Percentiles rank a stretch among this genome's conserved stretches.
Evolutionary conservation across 2,888 invertebrate genomes (phyloP).

Genomic region (Cosmorhoe ocellata): DNA sequence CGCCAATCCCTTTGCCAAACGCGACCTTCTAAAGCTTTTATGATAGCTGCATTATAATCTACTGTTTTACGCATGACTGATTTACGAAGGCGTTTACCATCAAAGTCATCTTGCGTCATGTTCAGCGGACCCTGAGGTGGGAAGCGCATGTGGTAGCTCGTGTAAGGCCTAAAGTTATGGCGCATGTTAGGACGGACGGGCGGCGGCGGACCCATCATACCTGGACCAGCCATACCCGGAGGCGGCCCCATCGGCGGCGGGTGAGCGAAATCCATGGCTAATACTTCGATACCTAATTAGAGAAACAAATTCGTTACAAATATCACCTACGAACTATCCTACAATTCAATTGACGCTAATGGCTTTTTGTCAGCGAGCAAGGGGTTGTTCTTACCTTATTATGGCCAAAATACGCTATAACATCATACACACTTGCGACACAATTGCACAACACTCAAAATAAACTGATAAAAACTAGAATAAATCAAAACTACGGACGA

Average conservation of each 20-base stretch:
- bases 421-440: constrained; percentile 61
- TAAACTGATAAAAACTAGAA: constrained; percentile 44
- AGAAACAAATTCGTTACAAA: constrained; percentile 55
- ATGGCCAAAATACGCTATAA: constrained; percentile 56
- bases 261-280: constrained; percentile 76
- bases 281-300: constrained; percentile 70
- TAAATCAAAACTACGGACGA: constrained; percentile 47
- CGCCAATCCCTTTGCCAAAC: constrained; percentile 97
- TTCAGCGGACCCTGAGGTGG: constrained; percentile 83
- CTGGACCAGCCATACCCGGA: constrained; percentile 56
- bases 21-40: constrained; percentile 95
- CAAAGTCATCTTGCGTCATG: constrained; percentile 94
- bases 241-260: constrained; percentile 75
- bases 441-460: constrained; percentile 52
- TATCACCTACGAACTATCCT: constrained; percentile 35
- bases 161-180: constrained; percentile 74
- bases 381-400: constrained; percentile 62
- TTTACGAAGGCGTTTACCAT: constrained; percentile 97
- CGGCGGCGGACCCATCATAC: constrained; percentile 51
- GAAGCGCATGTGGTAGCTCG: constrained; percentile 73
- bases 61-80: constrained; percentile 99
- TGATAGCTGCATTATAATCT: constrained; percentile 97
- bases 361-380: constrained; percentile 34
- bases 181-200: constrained; percentile 74
- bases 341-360: constrained; percentile 29